These are phyloP conservation scores for Agonopterix arenella DNA, from an alignment of 2,888 invertebrate species.

Conservation along the genomic window DNA sequence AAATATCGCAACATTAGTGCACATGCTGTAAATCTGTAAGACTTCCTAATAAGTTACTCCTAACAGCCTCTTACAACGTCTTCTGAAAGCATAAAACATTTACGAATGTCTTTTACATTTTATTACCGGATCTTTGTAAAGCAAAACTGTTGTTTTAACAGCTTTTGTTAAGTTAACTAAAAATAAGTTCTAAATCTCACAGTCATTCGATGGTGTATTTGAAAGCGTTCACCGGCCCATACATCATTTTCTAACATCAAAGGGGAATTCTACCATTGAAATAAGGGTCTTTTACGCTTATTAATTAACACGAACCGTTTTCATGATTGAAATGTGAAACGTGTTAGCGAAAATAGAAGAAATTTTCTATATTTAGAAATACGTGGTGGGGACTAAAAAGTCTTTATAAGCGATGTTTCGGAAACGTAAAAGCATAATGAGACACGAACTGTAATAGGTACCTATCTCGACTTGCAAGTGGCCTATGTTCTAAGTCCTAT, in stretches of 20 bases:
- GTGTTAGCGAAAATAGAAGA: constrained; percentile 29
- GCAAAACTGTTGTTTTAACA: constrained; percentile 31
- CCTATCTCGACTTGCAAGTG: no score
- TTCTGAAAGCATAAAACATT: constrained; percentile 28
- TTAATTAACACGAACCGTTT: constrained; percentile 44
- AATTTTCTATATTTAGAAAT: no score
- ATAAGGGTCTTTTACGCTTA: constrained; percentile 28
- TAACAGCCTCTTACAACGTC: constrained; percentile 14
- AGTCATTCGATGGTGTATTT: not conserved
- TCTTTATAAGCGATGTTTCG: no score
- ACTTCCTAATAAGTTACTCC: constrained; percentile 5
- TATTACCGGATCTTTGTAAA: constrained; percentile 36
- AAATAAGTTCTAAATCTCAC: not conserved
- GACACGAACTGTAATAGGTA: no score
- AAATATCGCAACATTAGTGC: no score
- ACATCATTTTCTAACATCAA: constrained; percentile 50
- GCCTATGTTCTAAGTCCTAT: no score
- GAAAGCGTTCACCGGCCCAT: constrained; percentile 11
- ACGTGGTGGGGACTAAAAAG: no score
- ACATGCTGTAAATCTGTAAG: no score
- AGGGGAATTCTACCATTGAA: constrained; percentile 32
- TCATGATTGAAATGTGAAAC: constrained; percentile 52
- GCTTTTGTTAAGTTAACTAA: constrained; percentile 15
- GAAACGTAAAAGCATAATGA: no score
- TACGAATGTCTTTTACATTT: constrained; percentile 22